Conservation (phyloP, 2,113 vertebrate species). For the Otus sunia region DNA sequence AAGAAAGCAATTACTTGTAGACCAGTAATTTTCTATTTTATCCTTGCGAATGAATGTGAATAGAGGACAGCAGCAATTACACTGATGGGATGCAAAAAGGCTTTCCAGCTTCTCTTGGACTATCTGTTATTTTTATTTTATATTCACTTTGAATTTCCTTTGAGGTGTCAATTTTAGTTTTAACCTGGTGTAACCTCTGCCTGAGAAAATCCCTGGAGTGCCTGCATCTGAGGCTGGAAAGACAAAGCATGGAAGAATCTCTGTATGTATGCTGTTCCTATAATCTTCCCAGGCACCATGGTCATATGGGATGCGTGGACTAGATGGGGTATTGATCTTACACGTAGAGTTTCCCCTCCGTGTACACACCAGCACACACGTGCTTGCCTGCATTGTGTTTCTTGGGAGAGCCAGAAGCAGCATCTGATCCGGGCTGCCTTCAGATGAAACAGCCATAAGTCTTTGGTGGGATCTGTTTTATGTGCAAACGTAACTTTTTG, state of each 20-base stretch:
- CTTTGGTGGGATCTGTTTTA: not conserved
- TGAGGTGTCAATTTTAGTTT: not conserved
- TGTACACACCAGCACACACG: too few species aligned
- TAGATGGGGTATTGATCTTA: not conserved
- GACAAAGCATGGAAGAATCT: not conserved
- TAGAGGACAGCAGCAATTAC: not conserved
- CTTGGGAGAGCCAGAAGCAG: not conserved
- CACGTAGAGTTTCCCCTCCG: not conserved
- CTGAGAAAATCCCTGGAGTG: not conserved
- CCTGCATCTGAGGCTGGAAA: not conserved
- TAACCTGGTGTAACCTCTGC: not conserved
- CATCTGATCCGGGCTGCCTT: not conserved
- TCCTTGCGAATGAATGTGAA: not conserved
- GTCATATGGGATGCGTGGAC: not conserved
- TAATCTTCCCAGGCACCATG: not conserved
- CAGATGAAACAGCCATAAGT: not conserved
- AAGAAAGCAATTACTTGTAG: not conserved
- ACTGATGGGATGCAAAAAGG: not conserved
- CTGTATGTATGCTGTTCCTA: not conserved
- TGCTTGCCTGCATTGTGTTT: not conserved
- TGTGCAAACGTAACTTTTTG: not conserved
- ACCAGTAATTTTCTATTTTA: not conserved
- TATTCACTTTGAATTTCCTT: not conserved
- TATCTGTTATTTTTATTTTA: not conserved
- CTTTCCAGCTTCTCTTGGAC: not conserved